These are phyloP conservation scores for Raphicerus campestris DNA, from an alignment of 2,113 vertebrate genomes.

Conservation along the genomic window DNA sequence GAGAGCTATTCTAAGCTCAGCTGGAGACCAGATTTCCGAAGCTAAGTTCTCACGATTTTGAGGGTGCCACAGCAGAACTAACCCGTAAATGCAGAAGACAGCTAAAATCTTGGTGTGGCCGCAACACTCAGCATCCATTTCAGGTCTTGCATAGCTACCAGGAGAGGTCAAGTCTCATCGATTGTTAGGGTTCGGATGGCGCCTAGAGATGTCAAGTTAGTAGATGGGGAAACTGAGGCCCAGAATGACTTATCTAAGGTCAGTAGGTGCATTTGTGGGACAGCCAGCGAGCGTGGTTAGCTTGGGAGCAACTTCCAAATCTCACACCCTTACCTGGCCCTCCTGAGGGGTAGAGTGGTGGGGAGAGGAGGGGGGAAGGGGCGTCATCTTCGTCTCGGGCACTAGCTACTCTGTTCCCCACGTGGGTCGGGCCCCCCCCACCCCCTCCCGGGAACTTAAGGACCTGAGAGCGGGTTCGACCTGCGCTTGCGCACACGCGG, in stretches of 20 bases:
- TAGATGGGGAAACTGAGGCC: slow-evolving; percentile 18
- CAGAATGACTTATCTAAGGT: neutral
- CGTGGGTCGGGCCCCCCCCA: neutral
- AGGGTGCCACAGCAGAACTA: neutral
- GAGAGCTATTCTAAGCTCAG: slow-evolving; percentile 7
- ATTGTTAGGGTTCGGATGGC: slow-evolving; percentile 9
- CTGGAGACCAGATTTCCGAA: neutral
- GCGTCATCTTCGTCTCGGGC: neutral
- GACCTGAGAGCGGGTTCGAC: neutral
- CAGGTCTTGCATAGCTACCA: neutral
- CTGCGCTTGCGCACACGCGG: slow-evolving; percentile 62
- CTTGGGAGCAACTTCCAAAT: neutral
- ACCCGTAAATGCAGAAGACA: neutral
- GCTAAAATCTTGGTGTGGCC: neutral
- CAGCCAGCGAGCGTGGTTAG: neutral
- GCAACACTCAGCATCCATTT: slow-evolving; percentile 15
- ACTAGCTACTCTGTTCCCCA: neutral
- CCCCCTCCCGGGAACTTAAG: neutral
- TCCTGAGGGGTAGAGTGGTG: neutral
- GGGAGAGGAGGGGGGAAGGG: neutral
- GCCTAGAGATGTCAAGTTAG: neutral
- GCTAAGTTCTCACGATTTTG: neutral
- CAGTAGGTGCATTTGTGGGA: neutral
- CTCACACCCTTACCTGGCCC: neutral
- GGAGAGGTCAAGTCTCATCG: neutral